phyloP scores from a whole-genome alignment of 2,888 invertebrate species.

The Heliconius aoede region DNA sequence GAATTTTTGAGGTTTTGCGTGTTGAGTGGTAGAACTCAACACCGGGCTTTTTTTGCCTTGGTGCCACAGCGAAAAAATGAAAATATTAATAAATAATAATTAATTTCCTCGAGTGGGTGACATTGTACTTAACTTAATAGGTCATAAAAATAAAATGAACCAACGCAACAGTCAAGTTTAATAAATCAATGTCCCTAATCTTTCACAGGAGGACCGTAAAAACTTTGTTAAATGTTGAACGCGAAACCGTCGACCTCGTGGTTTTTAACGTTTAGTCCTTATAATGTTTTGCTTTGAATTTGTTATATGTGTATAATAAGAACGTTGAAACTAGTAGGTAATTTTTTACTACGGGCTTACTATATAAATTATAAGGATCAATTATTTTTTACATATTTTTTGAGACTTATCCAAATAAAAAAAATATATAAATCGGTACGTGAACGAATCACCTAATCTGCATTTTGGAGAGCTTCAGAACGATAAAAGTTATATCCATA shows the following conservation, averaged over 20 bases:
- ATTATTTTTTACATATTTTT: background rate
- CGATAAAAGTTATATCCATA: no score
- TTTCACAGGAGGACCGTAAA: slow-evolving; percentile 38
- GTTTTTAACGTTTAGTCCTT: slow-evolving; percentile 32
- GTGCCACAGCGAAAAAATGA: no score
- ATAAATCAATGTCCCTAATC: slow-evolving; percentile 42
- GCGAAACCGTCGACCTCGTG: slow-evolving; percentile 31
- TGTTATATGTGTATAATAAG: background rate
- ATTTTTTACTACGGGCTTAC: background rate
- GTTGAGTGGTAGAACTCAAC: no score
- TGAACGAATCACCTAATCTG: no score
- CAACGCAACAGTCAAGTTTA: slow-evolving; percentile 4
- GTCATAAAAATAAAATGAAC: slow-evolving; percentile 34
- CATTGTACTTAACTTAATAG: slow-evolving; percentile 20
- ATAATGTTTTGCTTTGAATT: slow-evolving; percentile 28
- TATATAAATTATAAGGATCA: no score
- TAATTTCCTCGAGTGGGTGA: no score
- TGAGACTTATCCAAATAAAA: background rate
- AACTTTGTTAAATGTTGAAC: slow-evolving; percentile 36
- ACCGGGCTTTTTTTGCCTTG: no score
- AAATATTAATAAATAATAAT: no score
- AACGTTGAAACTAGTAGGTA: background rate
- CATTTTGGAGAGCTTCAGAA: no score
- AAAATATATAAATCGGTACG: no score
- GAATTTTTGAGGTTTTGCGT: no score